Evolutionary conservation across 2,113 vertebrate species (phyloP).

Genomic region (Protomyctophum bolini): DNA sequence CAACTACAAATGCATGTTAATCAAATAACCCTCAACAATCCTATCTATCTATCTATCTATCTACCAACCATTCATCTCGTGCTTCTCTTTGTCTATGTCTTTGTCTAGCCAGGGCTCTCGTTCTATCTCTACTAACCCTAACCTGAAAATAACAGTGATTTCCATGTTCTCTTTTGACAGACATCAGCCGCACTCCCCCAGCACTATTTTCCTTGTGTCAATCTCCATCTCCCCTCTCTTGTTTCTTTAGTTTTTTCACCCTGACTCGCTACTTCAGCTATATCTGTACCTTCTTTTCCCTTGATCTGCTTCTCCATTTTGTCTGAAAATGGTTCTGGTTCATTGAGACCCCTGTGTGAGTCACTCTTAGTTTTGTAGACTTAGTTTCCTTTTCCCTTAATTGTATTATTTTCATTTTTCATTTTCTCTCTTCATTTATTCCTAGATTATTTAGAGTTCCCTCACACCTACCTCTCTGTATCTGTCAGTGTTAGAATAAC

Average conservation of each 20-base stretch:
- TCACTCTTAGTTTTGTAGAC: too few species aligned
- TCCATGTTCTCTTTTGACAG: constrained; percentile 60
- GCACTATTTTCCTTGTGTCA: background rate
- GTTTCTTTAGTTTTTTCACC: constrained; percentile 46
- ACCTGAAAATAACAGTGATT: constrained; percentile 64
- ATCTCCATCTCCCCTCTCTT: constrained; percentile 27
- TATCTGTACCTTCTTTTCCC: background rate
- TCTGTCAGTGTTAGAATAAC: too few species aligned
- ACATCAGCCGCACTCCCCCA: background rate
- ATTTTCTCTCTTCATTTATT: background rate
- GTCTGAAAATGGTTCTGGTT: background rate
- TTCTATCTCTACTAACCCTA: constrained; percentile 19
- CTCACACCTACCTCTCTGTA: too few species aligned
- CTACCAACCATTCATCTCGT: constrained; percentile 1
- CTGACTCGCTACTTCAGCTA: background rate
- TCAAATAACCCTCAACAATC: too few species aligned
- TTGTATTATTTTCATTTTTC: too few species aligned
- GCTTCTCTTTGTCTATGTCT: background rate
- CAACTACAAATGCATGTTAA: too few species aligned
- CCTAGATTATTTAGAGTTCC: too few species aligned
- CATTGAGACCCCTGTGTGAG: too few species aligned
- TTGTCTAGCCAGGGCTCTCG: background rate
- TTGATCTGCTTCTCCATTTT: background rate
- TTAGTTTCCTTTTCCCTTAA: too few species aligned
- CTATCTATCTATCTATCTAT: constrained; percentile 1